Base-by-base conservation (phyloP, 2,797 vertebrate species). In the Labroides dimidiatus region DNA sequence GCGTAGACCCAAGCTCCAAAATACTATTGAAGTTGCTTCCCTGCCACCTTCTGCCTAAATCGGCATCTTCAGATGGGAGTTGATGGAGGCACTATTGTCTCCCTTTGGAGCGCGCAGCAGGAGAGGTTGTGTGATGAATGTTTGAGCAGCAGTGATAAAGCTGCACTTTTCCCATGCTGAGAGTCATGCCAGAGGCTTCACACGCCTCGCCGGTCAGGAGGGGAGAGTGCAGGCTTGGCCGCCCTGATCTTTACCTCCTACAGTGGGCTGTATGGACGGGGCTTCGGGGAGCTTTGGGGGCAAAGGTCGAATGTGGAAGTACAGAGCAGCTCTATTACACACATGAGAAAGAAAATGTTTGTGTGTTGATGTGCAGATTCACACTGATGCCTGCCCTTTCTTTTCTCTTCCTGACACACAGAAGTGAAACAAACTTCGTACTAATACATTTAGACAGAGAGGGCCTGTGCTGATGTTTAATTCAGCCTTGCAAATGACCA, bases 111-210 rank as follows among this genome's bases (percentile, higher is more conserved):
- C 42, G 24, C 54, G 39, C 79, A 80, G 81, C 79, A 64, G 80
- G 72, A 84, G 80, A 84, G 77, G 66, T 43, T 42, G 84, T 90
- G 86, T 92, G 85, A 88, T 92, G 91, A 93, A 91, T 92, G 86
- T 88, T 89, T 90, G 85, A 93, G 87, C 85, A 83, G 78, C 41
- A 57, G 87, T 63, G 84, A 91, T 89, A 88, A 90, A 92, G 86
- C 83, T 75, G 79, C 86, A 78, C 70, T 87, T 89, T 91, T 84
- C 80, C 84, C 83, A 74, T 72, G 85, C 88, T 90, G 87, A 88
- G 86, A 91, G 89, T 90, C 87, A 75, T 84, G 89, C 87, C 89
- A 91, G 89, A 93, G 89, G 90, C 91, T 88, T 81, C 80, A 64
- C 81, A 81, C 44, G 73, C 65, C 78, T 87, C 73, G 44, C 66